A percentile compares a stretch with the other conserved stretches of the same genome.
Conservation (phyloP, 2,797 vertebrate species). For the Pangasius macronema region DNA sequence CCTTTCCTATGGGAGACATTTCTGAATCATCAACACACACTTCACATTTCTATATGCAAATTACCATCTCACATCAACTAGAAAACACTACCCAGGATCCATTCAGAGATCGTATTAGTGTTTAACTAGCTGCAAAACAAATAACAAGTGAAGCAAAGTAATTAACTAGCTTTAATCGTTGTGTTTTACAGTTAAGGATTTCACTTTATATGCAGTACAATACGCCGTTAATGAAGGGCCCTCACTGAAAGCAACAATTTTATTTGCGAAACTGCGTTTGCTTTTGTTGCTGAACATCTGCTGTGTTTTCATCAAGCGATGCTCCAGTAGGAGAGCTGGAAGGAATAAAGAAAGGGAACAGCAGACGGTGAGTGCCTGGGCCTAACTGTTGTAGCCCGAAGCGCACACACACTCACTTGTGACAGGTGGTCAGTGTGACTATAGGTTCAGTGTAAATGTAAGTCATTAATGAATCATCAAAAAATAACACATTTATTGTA, state of each 20-base stretch:
- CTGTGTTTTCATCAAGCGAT: neutral
- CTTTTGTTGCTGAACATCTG: conserved; percentile 40
- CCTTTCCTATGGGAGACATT: neutral
- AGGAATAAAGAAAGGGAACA: neutral
- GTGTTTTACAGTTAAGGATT: conserved; percentile 5
- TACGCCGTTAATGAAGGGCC: neutral
- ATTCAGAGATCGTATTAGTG: conserved; percentile 8
- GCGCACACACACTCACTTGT: neutral
- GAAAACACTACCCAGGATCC: neutral
- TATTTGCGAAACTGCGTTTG: neutral
- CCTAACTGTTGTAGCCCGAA: conserved; percentile 19
- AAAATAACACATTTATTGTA: conserved; percentile 9
- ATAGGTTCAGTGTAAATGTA: neutral
- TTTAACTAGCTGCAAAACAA: neutral
- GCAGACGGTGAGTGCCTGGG: conserved; percentile 11
- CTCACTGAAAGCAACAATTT: conserved; percentile 16
- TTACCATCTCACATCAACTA: neutral
- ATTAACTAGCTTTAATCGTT: conserved; percentile 15
- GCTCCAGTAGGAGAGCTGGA: neutral
- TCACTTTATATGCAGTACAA: neutral
- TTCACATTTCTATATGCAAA: neutral
- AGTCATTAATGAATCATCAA: conserved; percentile 28
- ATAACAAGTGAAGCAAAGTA: conserved; percentile 17
- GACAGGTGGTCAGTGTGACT: conserved; percentile 24
- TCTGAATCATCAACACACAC: too few species aligned